Evolutionary conservation across 1,140 invertebrate genomes (phyloP).

Genomic region (Macrostomum lignano): DNA sequence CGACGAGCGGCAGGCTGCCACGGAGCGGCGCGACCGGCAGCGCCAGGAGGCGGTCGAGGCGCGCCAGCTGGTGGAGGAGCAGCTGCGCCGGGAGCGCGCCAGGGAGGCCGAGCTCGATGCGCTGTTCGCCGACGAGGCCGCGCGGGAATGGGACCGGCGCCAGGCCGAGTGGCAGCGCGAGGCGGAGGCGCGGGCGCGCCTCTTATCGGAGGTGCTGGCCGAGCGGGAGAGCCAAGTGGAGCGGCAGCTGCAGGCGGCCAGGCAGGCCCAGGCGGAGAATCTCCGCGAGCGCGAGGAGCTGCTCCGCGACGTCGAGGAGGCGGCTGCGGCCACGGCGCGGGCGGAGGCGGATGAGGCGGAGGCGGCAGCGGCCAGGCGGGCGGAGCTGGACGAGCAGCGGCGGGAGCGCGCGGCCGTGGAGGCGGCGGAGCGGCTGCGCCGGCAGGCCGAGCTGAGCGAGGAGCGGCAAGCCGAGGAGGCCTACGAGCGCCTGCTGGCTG

Average conservation of each 20-base stretch:
- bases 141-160: constrained; percentile 22
- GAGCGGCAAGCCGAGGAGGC: too few relatives aligned
- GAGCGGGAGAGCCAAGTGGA: constrained; percentile 19
- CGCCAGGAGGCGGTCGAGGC: too few relatives aligned
- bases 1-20: not conserved
- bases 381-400: constrained; percentile 22
- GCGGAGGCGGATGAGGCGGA: too few relatives aligned
- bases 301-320: too few relatives aligned
- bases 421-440: constrained; percentile 10
- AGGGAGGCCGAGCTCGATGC: constrained; percentile 25
- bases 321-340: too few relatives aligned
- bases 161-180: constrained; percentile 24
- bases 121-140: constrained; percentile 24
- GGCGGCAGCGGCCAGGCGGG: too few relatives aligned
- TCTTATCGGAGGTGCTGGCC: constrained; percentile 24
- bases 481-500: too few relatives aligned
- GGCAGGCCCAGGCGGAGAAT: constrained; percentile 16
- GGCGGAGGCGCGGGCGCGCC: constrained; percentile 15
- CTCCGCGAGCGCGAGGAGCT: constrained; percentile 18
- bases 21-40: not conserved
- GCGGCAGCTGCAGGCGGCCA: constrained; percentile 14
- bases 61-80: constrained; percentile 23
- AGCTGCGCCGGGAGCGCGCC: constrained; percentile 20
- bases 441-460: too few relatives aligned
- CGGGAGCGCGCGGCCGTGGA: constrained; percentile 17